Conservation (phyloP, 2,888 invertebrate species). For the Melipona bicolor region DNA sequence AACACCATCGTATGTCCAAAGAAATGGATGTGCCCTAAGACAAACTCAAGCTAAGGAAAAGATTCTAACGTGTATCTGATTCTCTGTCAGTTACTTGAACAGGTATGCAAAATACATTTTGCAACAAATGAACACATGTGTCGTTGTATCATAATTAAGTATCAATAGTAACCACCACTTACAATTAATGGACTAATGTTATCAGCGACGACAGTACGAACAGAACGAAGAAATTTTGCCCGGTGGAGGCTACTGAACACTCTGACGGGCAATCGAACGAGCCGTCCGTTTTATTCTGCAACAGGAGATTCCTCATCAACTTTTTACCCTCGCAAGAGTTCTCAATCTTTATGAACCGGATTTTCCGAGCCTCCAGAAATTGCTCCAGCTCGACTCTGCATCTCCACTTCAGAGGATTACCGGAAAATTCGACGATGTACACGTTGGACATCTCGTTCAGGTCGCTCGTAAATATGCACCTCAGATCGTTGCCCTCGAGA, state of each 20-base stretch:
- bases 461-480: conserved; percentile 76
- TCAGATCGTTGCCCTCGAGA: conserved; percentile 75
- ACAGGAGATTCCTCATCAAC: conserved; percentile 58
- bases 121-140: conserved; percentile 41
- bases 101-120: neutral
- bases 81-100: neutral
- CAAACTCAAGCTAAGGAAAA: neutral
- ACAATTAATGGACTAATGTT: neutral
- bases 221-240: neutral
- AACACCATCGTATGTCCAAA: no score
- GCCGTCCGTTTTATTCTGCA: conserved; percentile 58
- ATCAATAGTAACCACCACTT: neutral
- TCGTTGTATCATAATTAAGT: conserved; percentile 44
- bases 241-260: conserved; percentile 29
- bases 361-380: conserved; percentile 70
- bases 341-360: conserved; percentile 62
- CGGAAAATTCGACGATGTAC: conserved; percentile 70
- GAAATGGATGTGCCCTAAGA: neutral
- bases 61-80: neutral
- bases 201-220: neutral
- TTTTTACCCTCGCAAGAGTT: conserved; percentile 70
- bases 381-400: conserved; percentile 75
- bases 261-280: conserved; percentile 54
- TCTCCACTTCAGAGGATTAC: conserved; percentile 77
- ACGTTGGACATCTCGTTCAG: conserved; percentile 69